Base-by-base conservation (phyloP, 2,888 invertebrate species). In the Drosophila pseudotalamancana region DNA sequence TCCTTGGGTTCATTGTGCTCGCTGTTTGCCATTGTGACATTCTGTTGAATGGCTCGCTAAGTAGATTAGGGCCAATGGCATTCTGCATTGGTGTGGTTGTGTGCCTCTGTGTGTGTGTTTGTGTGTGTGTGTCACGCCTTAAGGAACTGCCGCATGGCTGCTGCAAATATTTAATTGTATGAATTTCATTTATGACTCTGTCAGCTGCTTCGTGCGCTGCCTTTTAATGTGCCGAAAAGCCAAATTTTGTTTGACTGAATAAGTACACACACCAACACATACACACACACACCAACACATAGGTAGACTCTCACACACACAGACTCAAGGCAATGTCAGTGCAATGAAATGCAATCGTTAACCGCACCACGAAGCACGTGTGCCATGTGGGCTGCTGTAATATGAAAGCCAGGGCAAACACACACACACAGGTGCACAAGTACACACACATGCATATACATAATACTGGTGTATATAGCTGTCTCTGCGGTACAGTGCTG, bases 41-140 rank as follows among this genome's bases (percentile, higher is more conserved):
- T 27, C 53, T 29, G 54, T 59, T 73, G 71, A 67, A 67, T 69
- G 53, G 59, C 19, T 43, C 66, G 68, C 81, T 81, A 85, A 81
- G 81, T 85, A 81, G 81, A 81, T 81, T 81, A 82, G 68, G 66
- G 70, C 80, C 77, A 84, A 70, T 82, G 83, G 70, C 83, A 78
- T 42, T 32, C 19, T 31, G 9, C 23, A 8, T 21, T 29, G n/a
- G 37, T 34, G 50, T 35, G 14, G n/a, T 14, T 19, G 19, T 11
- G 34, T 34, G 18, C 11, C 11, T 46, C 4, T 21, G 8, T 25
- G 12, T 18, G 11, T 23, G 12, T 3, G n/a, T 9, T 29, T 21
- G 9, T 29, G 23, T 50, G 27, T 18, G 29, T 11, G 34, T 14
- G 45, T 14, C 6, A 37, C 34, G 43, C 42, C 69, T 48, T 21